These are phyloP conservation scores for Rhyzopertha dominica DNA, from an alignment of 1,140 invertebrate species.

Conservation along the genomic window DNA sequence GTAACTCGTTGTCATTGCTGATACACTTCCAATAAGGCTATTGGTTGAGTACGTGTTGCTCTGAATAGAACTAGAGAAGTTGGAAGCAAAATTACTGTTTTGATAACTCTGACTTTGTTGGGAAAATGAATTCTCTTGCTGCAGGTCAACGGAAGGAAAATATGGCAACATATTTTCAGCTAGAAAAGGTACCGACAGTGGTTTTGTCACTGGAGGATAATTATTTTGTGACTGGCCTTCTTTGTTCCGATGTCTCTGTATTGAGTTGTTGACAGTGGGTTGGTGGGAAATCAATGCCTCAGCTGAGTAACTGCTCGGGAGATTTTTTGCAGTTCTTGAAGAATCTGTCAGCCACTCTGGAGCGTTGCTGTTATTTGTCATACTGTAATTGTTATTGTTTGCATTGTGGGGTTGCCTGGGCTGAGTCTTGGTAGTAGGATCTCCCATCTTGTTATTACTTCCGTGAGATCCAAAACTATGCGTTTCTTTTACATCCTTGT, in stretches of 20 bases:
- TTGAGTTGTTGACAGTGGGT: constrained; percentile 14
- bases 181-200: constrained; percentile 26
- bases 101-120: constrained; percentile 34
- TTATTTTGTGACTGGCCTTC: constrained; percentile 22
- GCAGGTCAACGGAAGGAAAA: constrained; percentile 34
- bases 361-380: no score
- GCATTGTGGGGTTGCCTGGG: no score
- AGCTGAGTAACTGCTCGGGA: constrained; percentile 55
- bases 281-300: constrained; percentile 53
- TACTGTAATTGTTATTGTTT: no score
- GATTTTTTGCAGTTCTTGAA: no score
- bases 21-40: constrained; percentile 28
- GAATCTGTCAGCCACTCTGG: no score
- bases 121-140: constrained; percentile 31
- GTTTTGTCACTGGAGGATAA: constrained; percentile 27
- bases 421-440: no score
- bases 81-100: constrained; percentile 24
- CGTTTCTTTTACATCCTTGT: constrained; percentile 11
- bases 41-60: constrained; percentile 30
- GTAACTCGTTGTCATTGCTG: constrained; percentile 32
- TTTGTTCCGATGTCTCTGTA: no score
- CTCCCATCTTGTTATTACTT: no score
- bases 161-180: constrained; percentile 34
- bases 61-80: constrained; percentile 28
- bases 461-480: background rate